Percentiles rank a stretch among this genome's conserved stretches.
phyloP scores from a whole-genome alignment of 2,797 vertebrate genomes.

The Danio tinwini region DNA sequence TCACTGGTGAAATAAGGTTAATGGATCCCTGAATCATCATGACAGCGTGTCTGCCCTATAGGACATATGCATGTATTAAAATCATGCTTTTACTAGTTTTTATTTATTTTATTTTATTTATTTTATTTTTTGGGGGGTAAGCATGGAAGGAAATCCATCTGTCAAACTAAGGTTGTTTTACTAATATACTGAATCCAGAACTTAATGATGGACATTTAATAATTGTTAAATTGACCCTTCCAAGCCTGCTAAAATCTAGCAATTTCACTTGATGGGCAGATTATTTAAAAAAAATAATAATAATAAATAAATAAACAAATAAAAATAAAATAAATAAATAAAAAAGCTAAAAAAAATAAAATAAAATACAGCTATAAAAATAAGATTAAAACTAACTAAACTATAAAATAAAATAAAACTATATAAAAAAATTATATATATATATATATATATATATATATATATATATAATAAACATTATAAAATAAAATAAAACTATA shows the following conservation, averaged over 20 bases:
- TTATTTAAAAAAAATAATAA: too few species aligned
- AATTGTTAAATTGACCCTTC: not conserved
- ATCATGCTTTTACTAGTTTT: not conserved
- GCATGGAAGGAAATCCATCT: not conserved
- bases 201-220: not conserved
- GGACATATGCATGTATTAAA: slow-evolving; percentile 37
- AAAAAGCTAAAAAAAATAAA: too few species aligned
- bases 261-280: not conserved
- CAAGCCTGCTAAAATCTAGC: not conserved
- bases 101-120: not conserved
- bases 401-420: too few species aligned
- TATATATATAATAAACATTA: too few species aligned
- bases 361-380: too few species aligned
- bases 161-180: not conserved
- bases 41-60: slow-evolving; percentile 85
- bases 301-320: too few species aligned
- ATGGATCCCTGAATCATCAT: slow-evolving; percentile 84
- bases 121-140: too few species aligned
- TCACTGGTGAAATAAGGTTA: slow-evolving; percentile 75
- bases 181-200: not conserved
- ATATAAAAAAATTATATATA: too few species aligned
- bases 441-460: too few species aligned
- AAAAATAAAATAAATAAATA: too few species aligned
- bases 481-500: too few species aligned
- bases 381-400: too few species aligned